These are phyloP conservation scores for Tetranychus truncatus DNA, from an alignment of 2,888 invertebrate species.

Conservation along the genomic window DNA sequence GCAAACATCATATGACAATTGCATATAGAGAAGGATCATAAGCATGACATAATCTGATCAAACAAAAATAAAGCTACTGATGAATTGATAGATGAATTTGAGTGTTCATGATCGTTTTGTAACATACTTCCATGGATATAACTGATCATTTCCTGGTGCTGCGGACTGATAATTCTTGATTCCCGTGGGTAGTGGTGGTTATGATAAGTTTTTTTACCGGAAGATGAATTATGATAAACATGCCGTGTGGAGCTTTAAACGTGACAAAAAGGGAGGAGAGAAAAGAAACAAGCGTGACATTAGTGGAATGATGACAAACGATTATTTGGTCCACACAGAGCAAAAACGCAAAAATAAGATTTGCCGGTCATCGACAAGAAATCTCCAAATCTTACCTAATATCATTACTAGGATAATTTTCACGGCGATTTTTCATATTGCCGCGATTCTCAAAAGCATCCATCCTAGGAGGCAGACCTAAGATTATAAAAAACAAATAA, in stretches of 20 bases:
- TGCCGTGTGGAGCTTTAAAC: slow-evolving; percentile 3
- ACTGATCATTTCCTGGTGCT: slow-evolving; percentile 68
- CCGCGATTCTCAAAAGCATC: not conserved
- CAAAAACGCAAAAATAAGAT: not conserved
- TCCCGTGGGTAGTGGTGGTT: slow-evolving; percentile 37
- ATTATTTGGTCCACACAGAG: too few relatives aligned
- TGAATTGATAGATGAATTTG: not conserved
- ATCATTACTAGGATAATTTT: not conserved
- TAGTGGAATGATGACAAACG: not conserved
- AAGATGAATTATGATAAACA: slow-evolving; percentile 7
- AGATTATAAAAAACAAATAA: not conserved
- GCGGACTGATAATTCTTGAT: slow-evolving; percentile 46
- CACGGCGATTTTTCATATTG: not conserved
- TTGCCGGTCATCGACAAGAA: not conserved
- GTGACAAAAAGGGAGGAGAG: not conserved
- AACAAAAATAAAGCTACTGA: not conserved
- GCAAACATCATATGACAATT: too few relatives aligned
- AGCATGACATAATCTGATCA: too few relatives aligned
- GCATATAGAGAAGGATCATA: too few relatives aligned
- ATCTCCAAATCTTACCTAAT: not conserved
- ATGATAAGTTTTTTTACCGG: slow-evolving; percentile 33
- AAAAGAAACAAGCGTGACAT: not conserved
- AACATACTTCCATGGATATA: slow-evolving; percentile 66
- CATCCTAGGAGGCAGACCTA: not conserved
- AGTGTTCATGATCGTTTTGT: slow-evolving; percentile 2